Percentiles rank a stretch among this genome's conserved stretches.
These are phyloP conservation scores for Stegodyphus dumicola DNA, from an alignment of 1,140 invertebrate species.

Conservation along the genomic window DNA sequence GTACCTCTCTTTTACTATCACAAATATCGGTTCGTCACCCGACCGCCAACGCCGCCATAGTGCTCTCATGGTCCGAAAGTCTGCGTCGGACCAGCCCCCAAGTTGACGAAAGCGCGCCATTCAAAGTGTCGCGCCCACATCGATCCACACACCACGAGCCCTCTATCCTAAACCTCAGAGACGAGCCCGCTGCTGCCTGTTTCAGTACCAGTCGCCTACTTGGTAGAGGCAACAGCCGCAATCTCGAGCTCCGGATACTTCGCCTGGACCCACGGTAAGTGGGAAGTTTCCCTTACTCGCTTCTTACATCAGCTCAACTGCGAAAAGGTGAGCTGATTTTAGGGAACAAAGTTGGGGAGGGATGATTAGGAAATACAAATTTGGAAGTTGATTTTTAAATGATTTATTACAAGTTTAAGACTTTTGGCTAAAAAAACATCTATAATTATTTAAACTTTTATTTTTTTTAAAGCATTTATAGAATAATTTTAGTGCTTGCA, in stretches of 20 bases:
- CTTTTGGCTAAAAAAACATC: no score
- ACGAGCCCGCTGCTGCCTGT: not conserved
- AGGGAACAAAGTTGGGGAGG: no score
- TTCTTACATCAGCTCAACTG: no score
- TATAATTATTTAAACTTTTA: no score
- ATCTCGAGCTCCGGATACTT: not conserved
- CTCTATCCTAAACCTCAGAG: not conserved
- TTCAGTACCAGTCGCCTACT: slow-evolving; percentile 9
- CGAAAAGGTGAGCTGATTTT: no score
- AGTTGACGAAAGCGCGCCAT: slow-evolving; percentile 35
- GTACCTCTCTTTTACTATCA: no score
- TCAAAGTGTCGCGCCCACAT: slow-evolving; percentile 39
- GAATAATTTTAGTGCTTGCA: no score
- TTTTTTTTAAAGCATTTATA: no score
- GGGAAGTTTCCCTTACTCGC: not conserved
- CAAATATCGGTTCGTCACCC: no score
- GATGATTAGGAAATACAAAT: no score
- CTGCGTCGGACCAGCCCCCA: slow-evolving; percentile 15
- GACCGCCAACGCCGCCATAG: not conserved
- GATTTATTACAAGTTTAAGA: no score
- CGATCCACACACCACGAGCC: not conserved
- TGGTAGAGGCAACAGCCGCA: slow-evolving; percentile 8
- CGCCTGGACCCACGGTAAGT: slow-evolving; percentile 25
- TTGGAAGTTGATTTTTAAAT: no score
- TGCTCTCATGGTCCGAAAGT: not conserved